Base-by-base conservation (phyloP, 2,888 invertebrate genomes). In the Ophion ellenae region DNA sequence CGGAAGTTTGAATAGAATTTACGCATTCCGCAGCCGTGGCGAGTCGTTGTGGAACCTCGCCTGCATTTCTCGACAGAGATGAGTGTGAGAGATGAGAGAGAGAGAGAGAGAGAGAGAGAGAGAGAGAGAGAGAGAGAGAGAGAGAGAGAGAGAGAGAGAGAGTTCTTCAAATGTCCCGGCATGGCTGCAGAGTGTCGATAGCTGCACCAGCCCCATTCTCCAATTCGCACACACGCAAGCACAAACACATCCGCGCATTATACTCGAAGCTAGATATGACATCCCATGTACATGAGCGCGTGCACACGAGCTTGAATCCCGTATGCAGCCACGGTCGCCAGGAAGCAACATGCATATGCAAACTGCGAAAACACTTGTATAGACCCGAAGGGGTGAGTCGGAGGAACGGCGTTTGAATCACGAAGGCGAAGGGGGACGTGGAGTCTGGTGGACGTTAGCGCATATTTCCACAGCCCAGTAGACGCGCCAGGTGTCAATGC, bases 1-100 rank as follows among this genome's bases (percentile, higher is more conserved):
- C 69, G 73, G 83, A 87, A 86, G 87, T 87, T 87, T 84, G 84
- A 87, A 87, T 86, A 84, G 87, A 84, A 84, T 87, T 86, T 83
- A 74, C 83, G 32, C 75, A 83, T 83, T 69, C 63, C 59, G 20
- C 10, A 28, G 47, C 36, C 61, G 47, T 11, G 5, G 40, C 45
- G n/a, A 36, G 59, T 74, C 47, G 73, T 32, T 63, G 20, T 69
- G 36, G 67, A 70, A 69, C n/a, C 47, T 53, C 53, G 61, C 40
- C 28, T 63, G 69, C 53, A 74, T 83, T 78, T 73, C 74, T 82
- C 63, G 32, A 64, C 64, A 28, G 47, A 75, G 24, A 20, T 32
- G 64, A 64, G 59, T 47, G 10, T 32, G 28, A 36, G 36, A 36
- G 36, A 36, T 4, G 36, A 36, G 5, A 36, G 36, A 36, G 36